Evolutionary conservation across 2,888 invertebrate species (phyloP).

Genomic region (Peribatodes rhomboidaria): DNA sequence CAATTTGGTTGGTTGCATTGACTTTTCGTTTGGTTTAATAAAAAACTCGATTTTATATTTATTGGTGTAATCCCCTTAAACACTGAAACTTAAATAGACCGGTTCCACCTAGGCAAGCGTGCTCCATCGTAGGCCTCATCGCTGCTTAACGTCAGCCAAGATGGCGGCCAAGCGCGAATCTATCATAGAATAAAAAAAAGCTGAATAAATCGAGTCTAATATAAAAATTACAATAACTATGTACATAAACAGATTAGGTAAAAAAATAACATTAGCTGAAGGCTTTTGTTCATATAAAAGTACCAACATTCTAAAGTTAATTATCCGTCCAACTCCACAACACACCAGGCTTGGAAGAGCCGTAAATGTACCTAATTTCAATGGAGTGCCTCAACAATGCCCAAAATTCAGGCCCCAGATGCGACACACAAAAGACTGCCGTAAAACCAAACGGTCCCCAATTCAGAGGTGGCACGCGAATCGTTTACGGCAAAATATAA

Average conservation of each 20-base stretch:
- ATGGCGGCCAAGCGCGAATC: no score
- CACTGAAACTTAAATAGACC: no score
- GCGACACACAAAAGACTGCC: conserved; percentile 54
- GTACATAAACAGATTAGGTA: neutral
- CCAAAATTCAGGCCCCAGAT: conserved; percentile 50
- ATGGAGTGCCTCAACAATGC: conserved; percentile 28
- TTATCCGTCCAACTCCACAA: conserved; percentile 6
- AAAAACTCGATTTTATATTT: no score
- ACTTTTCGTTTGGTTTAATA: no score
- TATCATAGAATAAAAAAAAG: no score
- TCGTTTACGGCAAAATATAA: conserved; percentile 47
- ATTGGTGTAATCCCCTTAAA: no score
- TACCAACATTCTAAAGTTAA: conserved; percentile 8
- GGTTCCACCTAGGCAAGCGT: no score
- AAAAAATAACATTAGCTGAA: no score
- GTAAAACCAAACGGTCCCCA: conserved; percentile 53
- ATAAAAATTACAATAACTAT: neutral
- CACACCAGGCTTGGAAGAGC: conserved; percentile 1
- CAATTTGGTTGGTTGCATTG: no score
- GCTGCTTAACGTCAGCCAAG: no score
- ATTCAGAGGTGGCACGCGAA: conserved; percentile 57
- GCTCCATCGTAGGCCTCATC: no score
- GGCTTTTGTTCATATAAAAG: neutral
- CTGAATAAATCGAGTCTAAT: no score
- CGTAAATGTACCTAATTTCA: conserved; percentile 29